Conservation (phyloP, 2,888 invertebrate species). For the Athripsodes cinereus region DNA sequence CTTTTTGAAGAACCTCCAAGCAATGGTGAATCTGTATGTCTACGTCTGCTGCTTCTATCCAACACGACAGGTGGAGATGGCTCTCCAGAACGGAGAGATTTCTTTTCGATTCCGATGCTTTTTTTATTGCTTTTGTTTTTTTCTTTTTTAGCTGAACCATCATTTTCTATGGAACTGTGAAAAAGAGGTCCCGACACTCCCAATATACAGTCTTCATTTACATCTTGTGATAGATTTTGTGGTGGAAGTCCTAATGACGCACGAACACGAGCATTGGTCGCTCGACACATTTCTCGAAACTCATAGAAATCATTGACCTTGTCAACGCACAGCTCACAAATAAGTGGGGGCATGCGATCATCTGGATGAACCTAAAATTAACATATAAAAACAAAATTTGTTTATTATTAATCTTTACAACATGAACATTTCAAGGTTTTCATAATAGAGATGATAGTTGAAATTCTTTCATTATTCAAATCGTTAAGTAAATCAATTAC, state of each 20-base stretch:
- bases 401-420: no score
- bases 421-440: no score
- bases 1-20: not conserved
- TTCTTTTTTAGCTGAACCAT: not conserved
- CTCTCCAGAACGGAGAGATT: not conserved
- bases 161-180: constrained; percentile 19
- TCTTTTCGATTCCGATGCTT: not conserved
- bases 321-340: constrained; percentile 54
- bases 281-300: constrained; percentile 51
- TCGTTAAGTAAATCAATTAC: no score
- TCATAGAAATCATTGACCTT: constrained; percentile 58
- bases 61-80: constrained; percentile 4
- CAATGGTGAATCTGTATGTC: constrained; percentile 7
- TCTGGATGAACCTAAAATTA: constrained; percentile 44
- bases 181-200: constrained; percentile 39
- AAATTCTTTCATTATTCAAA: no score
- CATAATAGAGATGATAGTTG: no score
- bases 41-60: constrained; percentile 5
- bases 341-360: constrained; percentile 57
- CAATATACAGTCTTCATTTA: constrained; percentile 37
- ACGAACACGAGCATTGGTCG: constrained; percentile 48
- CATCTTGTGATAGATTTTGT: constrained; percentile 32
- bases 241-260: constrained; percentile 39
- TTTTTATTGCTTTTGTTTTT: constrained; percentile 5
- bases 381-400: no score